Evolutionary conservation across 2,888 invertebrate species (phyloP).

Genomic region (Brachyopa scutellaris): DNA sequence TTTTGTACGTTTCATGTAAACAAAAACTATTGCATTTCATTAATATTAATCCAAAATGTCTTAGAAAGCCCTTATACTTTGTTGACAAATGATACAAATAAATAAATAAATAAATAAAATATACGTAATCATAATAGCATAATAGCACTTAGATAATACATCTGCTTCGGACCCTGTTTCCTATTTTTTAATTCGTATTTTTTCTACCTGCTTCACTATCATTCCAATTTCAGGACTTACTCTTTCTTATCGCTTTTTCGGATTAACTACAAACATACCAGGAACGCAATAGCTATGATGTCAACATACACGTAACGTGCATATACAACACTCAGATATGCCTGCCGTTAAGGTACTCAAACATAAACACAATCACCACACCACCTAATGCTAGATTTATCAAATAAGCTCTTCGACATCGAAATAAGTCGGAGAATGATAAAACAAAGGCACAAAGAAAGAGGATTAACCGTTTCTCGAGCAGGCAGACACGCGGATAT

Average conservation of each 20-base stretch:
- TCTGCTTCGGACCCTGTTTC: no score
- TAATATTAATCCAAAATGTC: no score
- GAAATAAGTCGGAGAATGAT: constrained; percentile 17
- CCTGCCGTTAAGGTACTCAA: constrained; percentile 11
- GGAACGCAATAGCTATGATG: no score
- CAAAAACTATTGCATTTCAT: no score
- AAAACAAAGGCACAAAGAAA: constrained; percentile 5
- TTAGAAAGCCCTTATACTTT: no score
- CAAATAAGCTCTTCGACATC: constrained; percentile 32
- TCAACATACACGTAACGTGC: no score
- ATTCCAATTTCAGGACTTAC: constrained; percentile 25
- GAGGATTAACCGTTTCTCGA: constrained; percentile 36
- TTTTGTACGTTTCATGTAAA: no score
- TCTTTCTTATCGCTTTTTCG: neutral
- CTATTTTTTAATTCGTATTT: neutral
- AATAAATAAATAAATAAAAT: no score
- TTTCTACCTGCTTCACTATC: no score
- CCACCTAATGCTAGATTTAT: constrained; percentile 44
- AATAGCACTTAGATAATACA: no score
- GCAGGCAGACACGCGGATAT: constrained; percentile 48
- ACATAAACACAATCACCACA: neutral
- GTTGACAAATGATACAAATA: no score
- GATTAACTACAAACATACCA: constrained; percentile 36
- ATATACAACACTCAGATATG: neutral
- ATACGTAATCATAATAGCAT: no score